phyloP scores from a whole-genome alignment of 2,888 invertebrate species.

The Oxytorus armatus region DNA sequence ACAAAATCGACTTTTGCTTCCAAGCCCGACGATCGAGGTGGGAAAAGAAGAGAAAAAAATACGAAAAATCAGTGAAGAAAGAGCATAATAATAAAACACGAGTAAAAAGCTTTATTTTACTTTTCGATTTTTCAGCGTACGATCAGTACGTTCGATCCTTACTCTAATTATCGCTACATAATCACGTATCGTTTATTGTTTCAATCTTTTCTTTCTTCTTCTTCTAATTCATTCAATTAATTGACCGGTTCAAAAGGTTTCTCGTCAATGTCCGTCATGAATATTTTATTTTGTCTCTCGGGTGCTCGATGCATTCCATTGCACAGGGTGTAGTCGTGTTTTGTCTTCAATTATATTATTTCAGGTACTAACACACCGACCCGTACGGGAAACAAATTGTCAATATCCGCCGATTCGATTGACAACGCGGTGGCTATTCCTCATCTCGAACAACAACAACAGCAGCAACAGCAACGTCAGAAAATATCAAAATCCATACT shows the following conservation, averaged over 20 bases:
- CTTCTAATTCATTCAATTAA: not conserved
- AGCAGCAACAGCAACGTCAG: conserved; percentile 84
- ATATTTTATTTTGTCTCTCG: not conserved
- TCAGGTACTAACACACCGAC: conserved; percentile 72
- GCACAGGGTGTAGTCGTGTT: conserved; percentile 6
- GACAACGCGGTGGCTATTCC: conserved; percentile 87
- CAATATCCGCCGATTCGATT: conserved; percentile 89
- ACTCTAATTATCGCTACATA: conserved; percentile 24
- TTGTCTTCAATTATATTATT: conserved; percentile 68
- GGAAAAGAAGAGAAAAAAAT: conserved; percentile 35
- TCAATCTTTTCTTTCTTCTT: not conserved
- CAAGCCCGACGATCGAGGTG: conserved; percentile 45
- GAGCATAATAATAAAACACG: conserved; percentile 61
- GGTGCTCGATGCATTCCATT: not conserved
- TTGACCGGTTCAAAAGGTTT: too few relatives aligned
- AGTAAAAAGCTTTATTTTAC: conserved; percentile 49
- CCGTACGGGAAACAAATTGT: conserved; percentile 87
- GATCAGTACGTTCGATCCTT: conserved; percentile 43
- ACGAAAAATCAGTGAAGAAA: too few relatives aligned
- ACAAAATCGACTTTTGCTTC: conserved; percentile 24
- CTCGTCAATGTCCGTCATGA: too few relatives aligned
- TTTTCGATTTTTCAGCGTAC: conserved; percentile 39
- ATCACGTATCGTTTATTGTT: conserved; percentile 27
- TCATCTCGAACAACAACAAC: conserved; percentile 84
- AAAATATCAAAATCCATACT: conserved; percentile 91